Conservation (phyloP, 2,113 vertebrate species). For the Perca schrenkii region DNA sequence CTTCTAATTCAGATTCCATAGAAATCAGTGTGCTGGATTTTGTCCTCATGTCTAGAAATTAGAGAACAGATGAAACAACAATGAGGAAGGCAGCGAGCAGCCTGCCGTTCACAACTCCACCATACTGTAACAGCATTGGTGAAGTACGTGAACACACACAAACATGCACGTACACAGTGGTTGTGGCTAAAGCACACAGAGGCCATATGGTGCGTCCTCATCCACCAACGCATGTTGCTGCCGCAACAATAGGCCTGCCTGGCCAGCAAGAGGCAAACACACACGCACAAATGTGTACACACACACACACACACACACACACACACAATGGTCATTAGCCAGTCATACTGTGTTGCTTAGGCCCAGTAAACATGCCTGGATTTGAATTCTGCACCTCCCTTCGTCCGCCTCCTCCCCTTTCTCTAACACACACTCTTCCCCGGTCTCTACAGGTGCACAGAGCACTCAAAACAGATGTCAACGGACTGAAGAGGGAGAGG, state of each 20-base stretch:
- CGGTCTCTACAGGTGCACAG: conserved; percentile 78
- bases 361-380: conserved; percentile 84
- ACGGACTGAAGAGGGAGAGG: conserved; percentile 72
- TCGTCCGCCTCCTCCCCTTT: conserved; percentile 29
- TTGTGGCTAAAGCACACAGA: conserved; percentile 93
- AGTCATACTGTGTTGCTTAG: conserved; percentile 78
- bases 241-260: conserved; percentile 91
- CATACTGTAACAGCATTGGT: conserved; percentile 90
- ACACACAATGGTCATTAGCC: conserved; percentile 89
- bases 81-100: conserved; percentile 57
- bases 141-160: conserved; percentile 86
- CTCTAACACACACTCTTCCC: conserved; percentile 49
- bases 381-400: conserved; percentile 87
- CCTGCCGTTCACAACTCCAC: conserved; percentile 82
- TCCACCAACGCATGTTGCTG: conserved; percentile 94
- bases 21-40: conserved; percentile 64
- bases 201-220: conserved; percentile 96
- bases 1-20: conserved; percentile 49
- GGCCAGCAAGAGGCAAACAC: conserved; percentile 85
- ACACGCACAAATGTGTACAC: conserved; percentile 73
- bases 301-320: conserved; percentile 82
- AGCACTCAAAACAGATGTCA: conserved; percentile 83
- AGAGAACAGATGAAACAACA: conserved; percentile 67
- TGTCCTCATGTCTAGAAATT: conserved; percentile 56
- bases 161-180: conserved; percentile 72